Evolutionary conservation across 92 coral and sea anemone species (phyloP).

Genomic region (Epizoanthus stellaris): DNA sequence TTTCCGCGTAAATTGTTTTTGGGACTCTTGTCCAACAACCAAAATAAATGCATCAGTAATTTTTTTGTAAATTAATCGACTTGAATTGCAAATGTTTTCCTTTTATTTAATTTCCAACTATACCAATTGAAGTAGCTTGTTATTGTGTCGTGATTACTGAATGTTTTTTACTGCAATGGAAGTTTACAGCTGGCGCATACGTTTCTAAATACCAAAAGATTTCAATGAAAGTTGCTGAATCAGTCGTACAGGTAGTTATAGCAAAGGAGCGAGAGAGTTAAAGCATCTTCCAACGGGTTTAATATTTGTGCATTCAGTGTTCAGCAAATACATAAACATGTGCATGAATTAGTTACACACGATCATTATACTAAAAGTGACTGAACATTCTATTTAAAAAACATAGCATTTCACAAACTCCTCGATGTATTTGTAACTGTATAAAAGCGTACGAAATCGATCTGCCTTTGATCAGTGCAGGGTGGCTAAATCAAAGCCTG

Average conservation of each 20-base stretch:
- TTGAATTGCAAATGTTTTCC: too few relatives aligned
- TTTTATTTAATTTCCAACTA: too few relatives aligned
- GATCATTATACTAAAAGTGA: not conserved
- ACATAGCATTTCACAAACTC: not conserved
- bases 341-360: conserved; percentile 23
- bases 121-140: too few relatives aligned
- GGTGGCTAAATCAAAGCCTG: conserved; percentile 11
- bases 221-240: not conserved
- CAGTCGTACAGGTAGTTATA: conserved; percentile 17
- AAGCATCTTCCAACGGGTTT: conserved; percentile 1
- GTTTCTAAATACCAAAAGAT: not conserved
- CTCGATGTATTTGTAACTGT: too few relatives aligned
- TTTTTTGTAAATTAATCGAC: not conserved
- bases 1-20: not conserved
- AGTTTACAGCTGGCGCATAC: not conserved
- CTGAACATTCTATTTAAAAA: not conserved
- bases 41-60: not conserved
- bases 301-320: not conserved
- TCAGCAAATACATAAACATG: conserved; percentile 31
- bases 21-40: not conserved
- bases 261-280: conserved; percentile 4
- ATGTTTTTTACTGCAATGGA: not conserved
- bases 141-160: too few relatives aligned
- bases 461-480: not conserved
- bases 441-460: not conserved